Percentiles rank a stretch among this genome's conserved stretches.
These are phyloP conservation scores for Lordiphosa andalusiaca DNA, from an alignment of 2,888 invertebrate genomes.

Conservation along the genomic window DNA sequence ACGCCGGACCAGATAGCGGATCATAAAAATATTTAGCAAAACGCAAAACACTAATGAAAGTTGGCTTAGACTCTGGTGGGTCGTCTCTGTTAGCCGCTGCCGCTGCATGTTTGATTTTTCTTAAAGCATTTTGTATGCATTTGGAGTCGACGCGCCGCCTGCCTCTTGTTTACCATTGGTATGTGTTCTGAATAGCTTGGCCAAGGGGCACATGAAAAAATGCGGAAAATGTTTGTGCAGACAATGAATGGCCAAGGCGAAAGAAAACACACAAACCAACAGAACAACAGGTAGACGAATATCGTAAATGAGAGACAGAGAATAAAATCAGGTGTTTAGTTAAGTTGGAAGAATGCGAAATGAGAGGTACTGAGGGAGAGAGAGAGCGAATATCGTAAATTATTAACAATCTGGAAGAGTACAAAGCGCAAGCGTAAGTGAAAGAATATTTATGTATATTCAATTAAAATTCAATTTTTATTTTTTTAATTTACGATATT, in stretches of 20 bases:
- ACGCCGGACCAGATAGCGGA: slow-evolving; percentile 39
- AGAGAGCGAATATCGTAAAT: slow-evolving; percentile 47
- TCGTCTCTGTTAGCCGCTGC: slow-evolving; percentile 10
- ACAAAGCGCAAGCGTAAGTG: too few relatives aligned
- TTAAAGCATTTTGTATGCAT: slow-evolving; percentile 22
- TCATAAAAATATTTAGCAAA: slow-evolving; percentile 55
- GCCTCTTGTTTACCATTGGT: slow-evolving; percentile 24
- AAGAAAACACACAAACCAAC: slow-evolving; percentile 28
- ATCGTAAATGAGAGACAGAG: slow-evolving; percentile 40
- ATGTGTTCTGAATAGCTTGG: slow-evolving; percentile 56
- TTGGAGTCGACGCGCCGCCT: slow-evolving; percentile 9
- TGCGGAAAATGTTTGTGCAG: slow-evolving; percentile 67
- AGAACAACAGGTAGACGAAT: slow-evolving; percentile 56
- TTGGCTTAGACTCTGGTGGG: slow-evolving; percentile 23
- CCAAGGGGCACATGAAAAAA: slow-evolving; percentile 53
- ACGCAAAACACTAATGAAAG: slow-evolving; percentile 61
- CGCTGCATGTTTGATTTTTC: slow-evolving; percentile 21
- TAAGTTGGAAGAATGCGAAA: not conserved
- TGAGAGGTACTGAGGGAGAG: slow-evolving; percentile 8
- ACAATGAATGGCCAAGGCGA: slow-evolving; percentile 33
- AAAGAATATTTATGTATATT: not conserved
- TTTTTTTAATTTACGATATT: not conserved
- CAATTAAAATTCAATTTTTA: too few relatives aligned
- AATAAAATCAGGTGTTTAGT: slow-evolving; percentile 11
- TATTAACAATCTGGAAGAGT: slow-evolving; percentile 6